Base-by-base conservation (phyloP, 2,113 vertebrate genomes). In the Ceyx margarethae region DNA sequence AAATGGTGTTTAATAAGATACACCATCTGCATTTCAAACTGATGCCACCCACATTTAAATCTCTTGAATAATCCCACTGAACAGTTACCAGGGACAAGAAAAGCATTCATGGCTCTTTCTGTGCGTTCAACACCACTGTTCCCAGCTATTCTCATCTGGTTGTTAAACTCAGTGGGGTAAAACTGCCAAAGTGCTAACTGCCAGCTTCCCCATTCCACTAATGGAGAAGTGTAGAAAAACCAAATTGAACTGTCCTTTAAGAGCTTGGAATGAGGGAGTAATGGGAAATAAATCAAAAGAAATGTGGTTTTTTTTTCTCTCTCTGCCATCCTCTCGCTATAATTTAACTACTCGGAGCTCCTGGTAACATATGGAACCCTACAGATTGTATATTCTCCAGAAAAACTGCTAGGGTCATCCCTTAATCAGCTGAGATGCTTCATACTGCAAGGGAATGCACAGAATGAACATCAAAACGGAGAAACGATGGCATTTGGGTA, bases 1-100 rank as follows among this genome's bases (percentile, higher is more conserved):
- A 92, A 96, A 95, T 87, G 92, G 83, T 94, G 85, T 93, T 96
- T 92, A 96, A 89, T 95, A 92, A 93, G 84, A 83, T 42, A 74
- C 88, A 72, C 97, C 93, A 96, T 97, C 96, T 97, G 96, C 87
- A 97, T 96, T 94, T 93, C 86, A 81, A 95, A 94, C 78, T 73
- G 84, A 84, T 92, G 75, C 94, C 85, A 93, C 89, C 67, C 86
- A 91, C 84, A 90, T 60, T 79, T 85, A 81, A 94, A 94, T 88
- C 75, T 93, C 64, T 90, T 80, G 74, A 95, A 92, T 93, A 93
- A 96, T 95, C 72, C 54, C 68, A 56, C 50, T 82, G 79, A 95
- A 84, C 80, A 65, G 73, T 94, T 86, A 89, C 56, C 29, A 80
- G 85, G 85, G 81, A 83, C 94, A 67, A 94, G 51, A 83, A 89